phyloP scores from a whole-genome alignment of 2,888 invertebrate genomes.

The Drosophila percnosoma region DNA sequence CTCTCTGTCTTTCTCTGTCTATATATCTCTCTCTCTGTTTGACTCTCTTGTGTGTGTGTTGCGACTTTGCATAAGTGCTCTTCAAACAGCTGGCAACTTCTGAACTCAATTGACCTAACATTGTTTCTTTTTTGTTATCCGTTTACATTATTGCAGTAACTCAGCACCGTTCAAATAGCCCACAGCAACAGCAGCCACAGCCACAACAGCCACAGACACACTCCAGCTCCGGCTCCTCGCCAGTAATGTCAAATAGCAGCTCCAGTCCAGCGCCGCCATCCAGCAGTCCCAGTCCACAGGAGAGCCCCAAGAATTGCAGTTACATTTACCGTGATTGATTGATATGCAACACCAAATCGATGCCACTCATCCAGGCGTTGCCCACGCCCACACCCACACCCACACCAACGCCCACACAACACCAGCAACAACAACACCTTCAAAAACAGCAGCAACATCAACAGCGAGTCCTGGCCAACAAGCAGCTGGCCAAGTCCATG shows the following conservation, averaged over 20 bases:
- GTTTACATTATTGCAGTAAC: constrained; percentile 81
- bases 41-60: constrained; percentile 15
- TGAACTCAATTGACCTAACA: constrained; percentile 44
- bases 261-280: constrained; percentile 86
- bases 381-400: constrained; percentile 56
- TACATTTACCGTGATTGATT: constrained; percentile 86
- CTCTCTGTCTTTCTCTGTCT: constrained; percentile 1
- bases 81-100: constrained; percentile 12
- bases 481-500: constrained; percentile 72
- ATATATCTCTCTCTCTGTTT: background rate
- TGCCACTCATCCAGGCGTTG: constrained; percentile 83
- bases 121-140: constrained; percentile 20
- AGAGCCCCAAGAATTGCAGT: constrained; percentile 85
- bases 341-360: constrained; percentile 85
- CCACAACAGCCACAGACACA: constrained; percentile 69
- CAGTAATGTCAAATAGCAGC: constrained; percentile 85
- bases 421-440: constrained; percentile 28
- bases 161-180: constrained; percentile 85
- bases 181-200: constrained; percentile 81
- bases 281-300: constrained; percentile 85
- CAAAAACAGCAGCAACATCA: constrained; percentile 48
- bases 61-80: constrained; percentile 33
- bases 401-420: constrained; percentile 23
- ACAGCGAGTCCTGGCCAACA: constrained; percentile 29
- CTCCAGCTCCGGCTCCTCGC: constrained; percentile 85